phyloP scores from a whole-genome alignment of 2,113 vertebrate genomes.

The Dipodomys ordii region DNA sequence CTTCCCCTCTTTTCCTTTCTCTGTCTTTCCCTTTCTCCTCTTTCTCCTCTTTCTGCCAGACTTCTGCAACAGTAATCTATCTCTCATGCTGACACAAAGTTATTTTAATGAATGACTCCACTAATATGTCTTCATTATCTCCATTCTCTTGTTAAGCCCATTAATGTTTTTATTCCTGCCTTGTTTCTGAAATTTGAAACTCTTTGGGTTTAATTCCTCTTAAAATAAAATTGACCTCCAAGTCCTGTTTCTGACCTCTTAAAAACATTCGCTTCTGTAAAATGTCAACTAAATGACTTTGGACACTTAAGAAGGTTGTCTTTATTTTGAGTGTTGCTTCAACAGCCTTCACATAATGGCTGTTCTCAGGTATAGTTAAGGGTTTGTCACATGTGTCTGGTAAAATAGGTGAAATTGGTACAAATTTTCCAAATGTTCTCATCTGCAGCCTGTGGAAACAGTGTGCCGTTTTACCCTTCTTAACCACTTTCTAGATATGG shows the following conservation, averaged over 20 bases:
- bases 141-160: constrained; percentile 50
- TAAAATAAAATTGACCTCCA: neutral
- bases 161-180: constrained; percentile 63
- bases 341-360: neutral
- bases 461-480: too few species aligned
- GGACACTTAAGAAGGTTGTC: neutral
- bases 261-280: neutral
- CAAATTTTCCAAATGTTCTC: neutral
- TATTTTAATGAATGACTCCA: constrained; percentile 67
- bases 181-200: constrained; percentile 32
- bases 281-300: constrained; percentile 23
- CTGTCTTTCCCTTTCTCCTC: neutral
- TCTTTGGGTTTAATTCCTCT: constrained; percentile 42
- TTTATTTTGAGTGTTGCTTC: neutral
- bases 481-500: neutral
- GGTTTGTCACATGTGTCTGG: neutral
- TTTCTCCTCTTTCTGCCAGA: neutral
- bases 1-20: neutral
- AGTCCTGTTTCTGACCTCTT: neutral
- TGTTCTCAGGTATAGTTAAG: neutral
- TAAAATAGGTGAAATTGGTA: neutral
- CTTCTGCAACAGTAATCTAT: neutral
- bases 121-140: constrained; percentile 59
- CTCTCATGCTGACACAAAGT: constrained; percentile 52
- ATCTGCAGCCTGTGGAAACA: neutral